Percentiles rank a stretch among this genome's conserved stretches.
Evolutionary conservation across 2,888 invertebrate genomes (phyloP).

Genomic region (Bombyx huttoni): DNA sequence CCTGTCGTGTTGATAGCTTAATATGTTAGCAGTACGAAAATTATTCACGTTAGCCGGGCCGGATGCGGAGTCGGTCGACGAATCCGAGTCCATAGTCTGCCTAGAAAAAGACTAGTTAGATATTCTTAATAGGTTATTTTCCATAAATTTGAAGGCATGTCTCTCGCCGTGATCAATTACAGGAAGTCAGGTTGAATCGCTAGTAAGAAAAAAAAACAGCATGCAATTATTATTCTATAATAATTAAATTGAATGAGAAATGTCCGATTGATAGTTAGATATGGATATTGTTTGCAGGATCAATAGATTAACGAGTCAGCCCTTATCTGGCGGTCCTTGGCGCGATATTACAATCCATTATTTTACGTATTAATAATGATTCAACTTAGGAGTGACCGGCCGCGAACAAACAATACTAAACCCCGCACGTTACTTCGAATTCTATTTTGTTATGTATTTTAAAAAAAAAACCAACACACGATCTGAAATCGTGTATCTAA

Average conservation of each 20-base stretch:
- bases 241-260: background rate
- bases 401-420: background rate
- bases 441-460: background rate
- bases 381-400: background rate
- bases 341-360: background rate
- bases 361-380: background rate
- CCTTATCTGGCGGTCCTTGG: conserved; percentile 28
- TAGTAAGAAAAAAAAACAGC: background rate
- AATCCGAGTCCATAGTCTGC: conserved; percentile 51
- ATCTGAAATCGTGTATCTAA: background rate
- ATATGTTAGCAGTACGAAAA: conserved; percentile 68
- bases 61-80: conserved; percentile 28
- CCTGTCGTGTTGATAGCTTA: conserved; percentile 61
- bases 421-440: no score
- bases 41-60: conserved; percentile 38
- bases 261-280: background rate
- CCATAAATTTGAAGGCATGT: conserved; percentile 46
- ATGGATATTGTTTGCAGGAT: background rate
- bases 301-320: conserved; percentile 22
- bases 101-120: conserved; percentile 63
- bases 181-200: background rate
- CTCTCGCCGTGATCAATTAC: conserved; percentile 27
- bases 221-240: background rate
- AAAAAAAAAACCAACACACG: background rate
- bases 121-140: conserved; percentile 61